Base-by-base conservation (phyloP, 2,888 invertebrate genomes). In the Microdon myrmicae region DNA sequence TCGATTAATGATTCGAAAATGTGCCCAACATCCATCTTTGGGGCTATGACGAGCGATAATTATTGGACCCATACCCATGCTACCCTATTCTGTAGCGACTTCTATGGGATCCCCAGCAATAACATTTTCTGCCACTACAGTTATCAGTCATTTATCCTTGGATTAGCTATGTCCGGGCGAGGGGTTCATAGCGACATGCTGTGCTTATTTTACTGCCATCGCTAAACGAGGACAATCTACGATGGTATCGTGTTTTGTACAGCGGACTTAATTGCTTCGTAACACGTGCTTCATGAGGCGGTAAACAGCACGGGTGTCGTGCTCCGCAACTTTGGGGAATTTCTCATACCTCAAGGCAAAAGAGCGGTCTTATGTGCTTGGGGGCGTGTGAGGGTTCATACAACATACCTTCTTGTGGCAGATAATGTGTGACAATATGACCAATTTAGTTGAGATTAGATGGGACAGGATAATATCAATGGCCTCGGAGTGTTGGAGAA, bases 231-330 rank as follows among this genome's bases (percentile, higher is more conserved):
- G 45, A 58, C 64, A 58, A 58, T 64, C 58, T 51, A 41, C 51
- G 64, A 64, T 53, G 64, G 53, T 64, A 64, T 58, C 64, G 47
- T 64, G 58, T 58, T 41, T 56, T 58, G 53, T 53, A 64, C 64
- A 58, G 45, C 31, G 64, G 58, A 34, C 64, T 64, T 64, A 64
- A 64, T 64, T 64, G 64, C 58, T 64, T 64, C 58, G 64, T 64
- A 64, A 64, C 64, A 64, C 64, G 58, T 64, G 64, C 58, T 12
- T 31, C 47, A 34, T 43, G 58, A 44, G n/a, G n/a, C 49, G 48
- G 49, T 43, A 20, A 43, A 37, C 47, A 26, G 13, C 10, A 28
- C 16, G 20, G 9, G 8, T 12, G 32, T 5, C 44, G 26, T 13
- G 19, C 12, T 20, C 20, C 37, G 8, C 32, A n/a, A n/a, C n/a